Conservation (phyloP, 2,888 invertebrate species). For the Machimus rusticus region DNA sequence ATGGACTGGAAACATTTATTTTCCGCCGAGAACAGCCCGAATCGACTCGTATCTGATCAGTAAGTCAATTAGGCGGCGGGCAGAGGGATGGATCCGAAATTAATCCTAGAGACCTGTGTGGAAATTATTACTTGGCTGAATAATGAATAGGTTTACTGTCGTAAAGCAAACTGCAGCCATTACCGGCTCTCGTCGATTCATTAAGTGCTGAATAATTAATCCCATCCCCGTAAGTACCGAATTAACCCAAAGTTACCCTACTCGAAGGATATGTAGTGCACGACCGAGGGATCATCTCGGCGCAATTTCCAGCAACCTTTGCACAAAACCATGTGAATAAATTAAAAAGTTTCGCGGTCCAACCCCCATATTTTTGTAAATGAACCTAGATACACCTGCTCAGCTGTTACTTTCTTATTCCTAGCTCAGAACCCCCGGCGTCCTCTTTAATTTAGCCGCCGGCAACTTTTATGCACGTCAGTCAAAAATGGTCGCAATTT, state of each 20-base stretch:
- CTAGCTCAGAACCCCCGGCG: background rate
- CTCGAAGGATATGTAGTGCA: background rate
- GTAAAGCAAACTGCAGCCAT: background rate
- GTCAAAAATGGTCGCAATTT: background rate
- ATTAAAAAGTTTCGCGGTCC: background rate
- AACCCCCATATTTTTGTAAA: background rate
- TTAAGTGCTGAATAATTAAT: constrained; percentile 11
- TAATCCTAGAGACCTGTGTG: background rate
- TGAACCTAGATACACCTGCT: background rate
- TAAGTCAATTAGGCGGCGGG: background rate
- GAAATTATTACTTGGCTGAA: constrained; percentile 6
- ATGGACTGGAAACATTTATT: constrained; percentile 1
- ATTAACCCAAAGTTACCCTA: background rate
- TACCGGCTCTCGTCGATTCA: background rate
- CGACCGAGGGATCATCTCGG: background rate
- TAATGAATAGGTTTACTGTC: background rate
- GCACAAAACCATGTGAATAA: background rate
- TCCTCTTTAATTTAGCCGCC: background rate
- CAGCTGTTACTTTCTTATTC: constrained; percentile 5
- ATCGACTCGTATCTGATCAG: background rate
- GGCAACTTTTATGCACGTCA: background rate
- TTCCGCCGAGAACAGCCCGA: background rate
- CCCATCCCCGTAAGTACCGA: background rate
- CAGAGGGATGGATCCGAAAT: background rate
- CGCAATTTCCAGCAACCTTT: background rate